Evolutionary conservation across 1,140 invertebrate genomes (phyloP).

Genomic region (Hylaeus volcanicus): DNA sequence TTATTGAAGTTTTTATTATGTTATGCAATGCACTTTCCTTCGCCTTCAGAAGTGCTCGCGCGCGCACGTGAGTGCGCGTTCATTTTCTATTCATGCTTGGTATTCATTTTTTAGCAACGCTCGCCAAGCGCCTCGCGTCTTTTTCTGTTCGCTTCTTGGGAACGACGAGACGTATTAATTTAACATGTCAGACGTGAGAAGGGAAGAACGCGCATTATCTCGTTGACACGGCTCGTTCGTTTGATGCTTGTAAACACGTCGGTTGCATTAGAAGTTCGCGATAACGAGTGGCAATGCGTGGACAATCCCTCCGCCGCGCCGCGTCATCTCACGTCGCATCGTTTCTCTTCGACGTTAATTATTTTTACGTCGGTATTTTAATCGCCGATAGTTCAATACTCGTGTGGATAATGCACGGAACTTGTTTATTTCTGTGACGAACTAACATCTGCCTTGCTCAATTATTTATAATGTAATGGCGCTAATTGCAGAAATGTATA

Average conservation of each 20-base stretch:
- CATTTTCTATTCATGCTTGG: conserved; percentile 17
- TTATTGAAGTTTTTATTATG: conserved; percentile 51
- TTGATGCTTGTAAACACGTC: conserved; percentile 32
- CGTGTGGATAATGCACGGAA: too few species aligned
- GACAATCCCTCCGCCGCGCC: not conserved
- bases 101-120: not conserved
- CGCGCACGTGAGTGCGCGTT: not conserved
- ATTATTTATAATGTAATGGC: too few species aligned
- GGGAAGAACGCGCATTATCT: conserved; percentile 39
- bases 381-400: too few species aligned
- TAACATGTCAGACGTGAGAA: conserved; percentile 21
- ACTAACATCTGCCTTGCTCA: too few species aligned
- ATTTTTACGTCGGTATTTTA: too few species aligned
- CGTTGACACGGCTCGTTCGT: conserved; percentile 31
- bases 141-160: not conserved
- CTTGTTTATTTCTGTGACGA: too few species aligned
- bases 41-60: conserved; percentile 9
- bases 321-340: too few species aligned
- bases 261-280: conserved; percentile 22
- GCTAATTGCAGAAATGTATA: too few species aligned
- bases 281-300: conserved; percentile 12
- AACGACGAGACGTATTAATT: not conserved
- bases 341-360: too few species aligned
- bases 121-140: not conserved
- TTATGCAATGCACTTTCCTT: conserved; percentile 46